Evolutionary conservation across 2,113 vertebrate species (phyloP), one percentile per base, ranked within the genome.

Genomic region (Laticauda colubrina): DNA sequence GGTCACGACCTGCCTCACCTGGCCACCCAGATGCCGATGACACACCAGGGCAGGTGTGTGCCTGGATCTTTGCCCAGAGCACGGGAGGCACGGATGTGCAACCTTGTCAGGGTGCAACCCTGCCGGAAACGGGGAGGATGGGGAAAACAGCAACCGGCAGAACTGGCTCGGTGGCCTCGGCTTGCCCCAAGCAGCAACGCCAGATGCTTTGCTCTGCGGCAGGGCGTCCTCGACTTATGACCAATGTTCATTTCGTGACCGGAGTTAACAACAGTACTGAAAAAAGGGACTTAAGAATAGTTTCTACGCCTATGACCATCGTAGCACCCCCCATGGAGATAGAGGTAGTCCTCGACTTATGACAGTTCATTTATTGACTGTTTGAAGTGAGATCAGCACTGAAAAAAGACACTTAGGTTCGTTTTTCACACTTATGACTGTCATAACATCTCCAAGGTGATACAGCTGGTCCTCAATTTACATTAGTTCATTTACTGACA

Each of bases 161-260:
- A 69, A 69, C 61, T 29, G 0, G 61, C 61, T 15, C 2, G 0
- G 61, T 15, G 12, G 61, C 61, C 61, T 69, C 61, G 2, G 11
- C 12, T 14, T n/a, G 61, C 26, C 3, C 14, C 61, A n/a, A 4
- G 11, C 61, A n/a, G 26, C 59, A 12, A 29, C 10, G 10, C 23
- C 11, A 14, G 29, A 12, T n/a, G 11, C 5, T 69, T 69, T 69
- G 29, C 61, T n/a, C 29, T 0, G 1, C 26, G 4, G 11, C 26
- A 14, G 11, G 11, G 3, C 4, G 4, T n/a, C 61, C 29, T 69
- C 29, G 12, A 14, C 61, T 69, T 15, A n/a, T 29, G 14, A 69
- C 29, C 0, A 1, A 51, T 1, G 2, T 5, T 5, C 0, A 0
- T 15, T 69, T n/a, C 15, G 11, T 15, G 29, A 69, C 61, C 4